Percentiles rank a stretch among this genome's conserved stretches.
These are phyloP conservation scores for Eleutherodactylus coqui DNA, from an alignment of 2,797 vertebrate genomes.

Conservation along the genomic window DNA sequence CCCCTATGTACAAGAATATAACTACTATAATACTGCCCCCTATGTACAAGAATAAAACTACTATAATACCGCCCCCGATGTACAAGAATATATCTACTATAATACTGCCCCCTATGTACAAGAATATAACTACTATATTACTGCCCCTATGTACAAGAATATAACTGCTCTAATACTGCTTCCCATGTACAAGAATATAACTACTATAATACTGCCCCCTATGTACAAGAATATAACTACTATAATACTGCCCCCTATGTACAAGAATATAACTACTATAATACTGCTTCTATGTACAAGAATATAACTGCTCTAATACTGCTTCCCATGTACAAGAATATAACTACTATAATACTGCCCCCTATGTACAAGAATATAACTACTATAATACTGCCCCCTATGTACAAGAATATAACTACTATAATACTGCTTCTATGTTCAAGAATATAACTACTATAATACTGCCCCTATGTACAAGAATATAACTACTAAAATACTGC, in stretches of 20 bases:
- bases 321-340: background rate
- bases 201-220: slow-evolving; percentile 13
- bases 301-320: background rate
- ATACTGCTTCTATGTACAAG: background rate
- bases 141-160: slow-evolving; percentile 9
- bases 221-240: slow-evolving; percentile 17
- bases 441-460: slow-evolving; percentile 6
- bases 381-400: background rate
- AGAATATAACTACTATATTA: slow-evolving; percentile 8
- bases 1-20: background rate
- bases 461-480: background rate
- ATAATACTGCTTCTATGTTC: background rate
- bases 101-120: slow-evolving; percentile 9
- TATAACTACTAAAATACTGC: slow-evolving; percentile 1
- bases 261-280: too few relatives aligned
- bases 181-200: slow-evolving; percentile 5
- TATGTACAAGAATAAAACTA: background rate
- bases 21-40: slow-evolving; percentile 12
- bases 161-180: slow-evolving; percentile 9
- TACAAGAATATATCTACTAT: background rate
- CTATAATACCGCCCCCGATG: background rate
- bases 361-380: slow-evolving; percentile 15
- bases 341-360: slow-evolving; percentile 7
- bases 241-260: background rate
- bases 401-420: slow-evolving; percentile 6